These are phyloP conservation scores for Ochotona curzoniae DNA, from an alignment of 2,113 vertebrate species.

Conservation along the genomic window DNA sequence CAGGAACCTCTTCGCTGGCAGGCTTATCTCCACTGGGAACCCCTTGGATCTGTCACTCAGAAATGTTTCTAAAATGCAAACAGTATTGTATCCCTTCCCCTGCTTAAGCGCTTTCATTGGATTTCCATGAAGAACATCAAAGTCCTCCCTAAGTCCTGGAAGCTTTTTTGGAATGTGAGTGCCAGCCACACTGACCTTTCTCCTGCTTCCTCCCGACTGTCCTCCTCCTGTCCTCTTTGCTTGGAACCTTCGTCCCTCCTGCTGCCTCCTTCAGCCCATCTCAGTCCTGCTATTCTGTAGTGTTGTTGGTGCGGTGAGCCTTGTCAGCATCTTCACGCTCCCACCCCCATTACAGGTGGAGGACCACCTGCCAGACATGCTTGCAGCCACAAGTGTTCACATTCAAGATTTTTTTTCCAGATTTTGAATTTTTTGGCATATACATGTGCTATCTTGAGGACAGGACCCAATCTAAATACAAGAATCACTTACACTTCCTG, in stretches of 20 bases:
- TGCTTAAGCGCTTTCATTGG: not conserved
- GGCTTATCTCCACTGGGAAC: not conserved
- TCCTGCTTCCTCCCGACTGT: not conserved
- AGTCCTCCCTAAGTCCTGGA: not conserved
- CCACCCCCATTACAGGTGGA: not conserved
- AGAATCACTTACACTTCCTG: no score
- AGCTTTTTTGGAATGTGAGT: not conserved
- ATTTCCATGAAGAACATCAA: not conserved
- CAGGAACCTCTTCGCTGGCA: not conserved
- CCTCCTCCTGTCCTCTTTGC: not conserved
- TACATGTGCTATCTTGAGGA: no score
- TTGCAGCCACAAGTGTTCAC: no score
- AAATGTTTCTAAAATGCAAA: conserved; percentile 35
- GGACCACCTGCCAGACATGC: no score
- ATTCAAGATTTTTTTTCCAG: no score
- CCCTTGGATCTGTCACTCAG: not conserved
- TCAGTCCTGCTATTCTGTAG: not conserved
- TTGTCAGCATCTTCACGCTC: not conserved
- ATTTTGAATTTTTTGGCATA: no score
- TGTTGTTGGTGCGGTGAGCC: not conserved
- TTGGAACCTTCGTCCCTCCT: not conserved
- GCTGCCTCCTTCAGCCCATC: not conserved
- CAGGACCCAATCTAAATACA: no score
- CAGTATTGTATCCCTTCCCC: not conserved
- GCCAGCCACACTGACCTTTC: not conserved